phyloP scores from a whole-genome alignment of 2,797 vertebrate species.

The Kryptopterus vitreolus region DNA sequence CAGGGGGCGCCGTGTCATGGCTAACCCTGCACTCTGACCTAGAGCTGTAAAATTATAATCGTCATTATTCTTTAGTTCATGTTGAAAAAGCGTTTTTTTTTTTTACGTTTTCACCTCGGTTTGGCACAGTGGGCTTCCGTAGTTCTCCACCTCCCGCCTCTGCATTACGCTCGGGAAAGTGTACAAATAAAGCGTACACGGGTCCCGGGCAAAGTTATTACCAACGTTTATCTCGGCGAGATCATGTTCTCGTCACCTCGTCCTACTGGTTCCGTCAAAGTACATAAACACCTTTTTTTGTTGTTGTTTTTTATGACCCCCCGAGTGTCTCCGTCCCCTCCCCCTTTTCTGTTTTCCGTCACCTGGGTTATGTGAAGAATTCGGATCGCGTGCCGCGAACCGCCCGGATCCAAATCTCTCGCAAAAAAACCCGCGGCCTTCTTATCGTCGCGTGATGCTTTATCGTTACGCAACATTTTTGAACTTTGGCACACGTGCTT shows the following conservation, averaged over 20 bases:
- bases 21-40: too few species aligned
- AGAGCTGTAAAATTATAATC: too few species aligned
- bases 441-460: background rate
- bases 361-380: constrained; percentile 30
- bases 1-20: too few species aligned
- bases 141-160: too few species aligned
- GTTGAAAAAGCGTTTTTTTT: too few species aligned
- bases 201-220: background rate
- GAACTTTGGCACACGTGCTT: too few species aligned
- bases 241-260: constrained; percentile 22
- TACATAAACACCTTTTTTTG: constrained; percentile 34
- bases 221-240: background rate
- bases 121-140: too few species aligned
- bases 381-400: background rate
- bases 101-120: too few species aligned
- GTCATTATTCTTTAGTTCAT: too few species aligned
- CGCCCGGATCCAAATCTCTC: background rate
- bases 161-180: too few species aligned
- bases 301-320: constrained; percentile 35
- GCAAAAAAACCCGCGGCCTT: background rate
- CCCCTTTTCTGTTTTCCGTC: constrained; percentile 26
- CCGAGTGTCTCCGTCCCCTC: constrained; percentile 44
- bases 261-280: constrained; percentile 42
- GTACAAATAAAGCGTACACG: background rate
- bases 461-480: background rate